Conservation (phyloP, 2,888 invertebrate species). For the Lithophane semibrunnea region DNA sequence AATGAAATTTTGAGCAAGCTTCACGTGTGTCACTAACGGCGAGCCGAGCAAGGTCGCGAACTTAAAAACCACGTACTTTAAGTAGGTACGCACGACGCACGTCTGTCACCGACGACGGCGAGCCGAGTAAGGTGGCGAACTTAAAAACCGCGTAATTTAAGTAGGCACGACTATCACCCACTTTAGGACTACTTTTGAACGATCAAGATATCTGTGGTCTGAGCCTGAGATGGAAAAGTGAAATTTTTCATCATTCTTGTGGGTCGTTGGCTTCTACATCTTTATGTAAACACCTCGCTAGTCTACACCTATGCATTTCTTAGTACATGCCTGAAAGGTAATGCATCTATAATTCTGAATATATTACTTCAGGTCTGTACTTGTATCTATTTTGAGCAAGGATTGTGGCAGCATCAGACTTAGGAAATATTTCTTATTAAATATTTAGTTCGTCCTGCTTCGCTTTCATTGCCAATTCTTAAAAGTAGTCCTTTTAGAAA, state of each 20-base stretch:
- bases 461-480: background rate
- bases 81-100: too few species aligned
- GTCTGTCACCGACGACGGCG: too few species aligned
- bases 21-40: too few species aligned
- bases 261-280: background rate
- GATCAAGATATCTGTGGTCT: background rate
- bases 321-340: constrained; percentile 5
- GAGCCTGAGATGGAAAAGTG: too few species aligned
- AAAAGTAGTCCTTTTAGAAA: background rate
- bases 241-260: background rate
- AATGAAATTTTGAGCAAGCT: too few species aligned
- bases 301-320: constrained; percentile 17
- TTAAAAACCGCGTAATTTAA: too few species aligned
- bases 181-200: background rate
- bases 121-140: too few species aligned
- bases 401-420: background rate
- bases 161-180: too few species aligned
- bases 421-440: background rate
- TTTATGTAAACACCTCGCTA: constrained; percentile 6
- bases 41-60: too few species aligned
- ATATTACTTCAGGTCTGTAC: background rate
- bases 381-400: background rate
- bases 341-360: constrained; percentile 25
- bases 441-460: background rate
- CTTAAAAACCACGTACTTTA: too few species aligned